Evolutionary conservation across 2,888 invertebrate species (phyloP).

Genomic region (Acholoe squamosa): DNA sequence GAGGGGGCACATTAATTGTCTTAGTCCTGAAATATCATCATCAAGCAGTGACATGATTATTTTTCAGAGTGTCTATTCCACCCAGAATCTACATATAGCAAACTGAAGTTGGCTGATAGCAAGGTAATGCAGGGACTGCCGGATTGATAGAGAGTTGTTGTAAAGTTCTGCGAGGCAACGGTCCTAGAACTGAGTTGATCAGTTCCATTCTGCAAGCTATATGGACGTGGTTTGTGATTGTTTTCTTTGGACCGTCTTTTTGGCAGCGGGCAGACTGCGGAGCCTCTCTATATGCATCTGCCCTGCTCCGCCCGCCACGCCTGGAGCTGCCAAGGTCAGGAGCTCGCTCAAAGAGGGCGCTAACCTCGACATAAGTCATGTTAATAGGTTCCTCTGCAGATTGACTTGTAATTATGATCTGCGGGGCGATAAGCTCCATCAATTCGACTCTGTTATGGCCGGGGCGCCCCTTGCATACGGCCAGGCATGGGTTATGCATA

Average conservation of each 20-base stretch:
- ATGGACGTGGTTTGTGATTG: slow-evolving; percentile 20
- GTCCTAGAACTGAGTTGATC: neutral
- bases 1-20: too few species aligned
- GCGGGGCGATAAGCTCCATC: slow-evolving; percentile 47
- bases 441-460: slow-evolving; percentile 17
- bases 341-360: neutral
- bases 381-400: slow-evolving; percentile 52
- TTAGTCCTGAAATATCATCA: too few species aligned
- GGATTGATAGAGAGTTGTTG: neutral
- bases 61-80: too few species aligned
- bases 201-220: neutral
- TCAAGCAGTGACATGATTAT: too few species aligned
- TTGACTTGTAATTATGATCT: slow-evolving; percentile 61
- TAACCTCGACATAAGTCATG: slow-evolving; percentile 59
- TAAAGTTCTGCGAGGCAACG: too few species aligned
- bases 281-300: slow-evolving; percentile 36
- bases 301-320: neutral
- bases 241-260: slow-evolving; percentile 10
- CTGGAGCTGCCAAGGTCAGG: neutral
- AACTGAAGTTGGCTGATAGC: too few species aligned
- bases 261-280: slow-evolving; percentile 15
- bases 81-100: too few species aligned
- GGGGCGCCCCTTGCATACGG: slow-evolving; percentile 32
- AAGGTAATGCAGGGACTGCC: neutral
- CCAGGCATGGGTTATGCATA: slow-evolving; percentile 38